phyloP scores from a whole-genome alignment of 1,140 invertebrate genomes.

The Cryptotermes secundus region DNA sequence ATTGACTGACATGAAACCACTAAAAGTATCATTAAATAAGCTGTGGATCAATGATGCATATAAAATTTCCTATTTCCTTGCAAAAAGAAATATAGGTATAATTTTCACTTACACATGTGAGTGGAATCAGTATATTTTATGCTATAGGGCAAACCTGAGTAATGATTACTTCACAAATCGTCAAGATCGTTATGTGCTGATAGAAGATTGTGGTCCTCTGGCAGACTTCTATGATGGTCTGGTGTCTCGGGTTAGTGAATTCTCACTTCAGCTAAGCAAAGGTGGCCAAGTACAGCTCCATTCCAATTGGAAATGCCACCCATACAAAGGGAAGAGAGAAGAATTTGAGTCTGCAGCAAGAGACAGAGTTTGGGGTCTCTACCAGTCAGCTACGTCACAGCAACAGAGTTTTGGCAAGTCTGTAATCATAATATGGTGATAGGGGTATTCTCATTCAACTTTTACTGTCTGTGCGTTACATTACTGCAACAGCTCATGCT shows the following conservation, averaged over 20 bases:
- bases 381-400: not conserved
- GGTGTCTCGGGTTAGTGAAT: slow-evolving; percentile 20
- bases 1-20: too few relatives aligned
- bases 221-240: slow-evolving; percentile 76
- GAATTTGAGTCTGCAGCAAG: slow-evolving; percentile 2
- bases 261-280: slow-evolving; percentile 32
- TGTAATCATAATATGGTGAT: too few relatives aligned
- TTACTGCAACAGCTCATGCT: too few relatives aligned
- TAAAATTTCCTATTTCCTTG: too few relatives aligned
- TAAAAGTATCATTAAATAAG: too few relatives aligned
- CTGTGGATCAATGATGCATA: too few relatives aligned
- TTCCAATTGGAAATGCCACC: slow-evolving; percentile 46
- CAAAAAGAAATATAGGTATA: too few relatives aligned
- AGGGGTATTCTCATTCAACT: too few relatives aligned
- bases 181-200: slow-evolving; percentile 94
- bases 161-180: slow-evolving; percentile 97
- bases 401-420: not conserved
- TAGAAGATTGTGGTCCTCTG: slow-evolving; percentile 75
- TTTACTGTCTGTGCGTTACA: too few relatives aligned
- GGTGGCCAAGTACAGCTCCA: slow-evolving; percentile 42
- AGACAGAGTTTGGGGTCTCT: not conserved
- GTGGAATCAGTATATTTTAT: not conserved
- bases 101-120: slow-evolving; percentile 8
- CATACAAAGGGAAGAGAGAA: slow-evolving; percentile 41
- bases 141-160: slow-evolving; percentile 88